Conservation (phyloP, 2,113 vertebrate species). For the Chloroceryle aenea region DNA sequence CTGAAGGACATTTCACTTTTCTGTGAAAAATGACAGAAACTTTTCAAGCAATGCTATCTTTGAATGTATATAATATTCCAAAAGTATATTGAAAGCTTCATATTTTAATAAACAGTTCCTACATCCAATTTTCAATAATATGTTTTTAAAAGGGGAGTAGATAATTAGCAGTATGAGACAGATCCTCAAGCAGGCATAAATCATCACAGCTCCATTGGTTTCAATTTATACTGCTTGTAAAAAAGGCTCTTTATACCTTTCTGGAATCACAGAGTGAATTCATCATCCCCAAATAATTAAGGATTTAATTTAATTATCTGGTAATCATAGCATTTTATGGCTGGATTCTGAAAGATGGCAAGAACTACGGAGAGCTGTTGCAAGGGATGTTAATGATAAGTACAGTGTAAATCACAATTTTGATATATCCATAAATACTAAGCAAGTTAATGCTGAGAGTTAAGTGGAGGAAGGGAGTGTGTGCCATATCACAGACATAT, state of each 20-base stretch:
- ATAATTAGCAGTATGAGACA: slow-evolving; percentile 63
- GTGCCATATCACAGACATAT: not conserved
- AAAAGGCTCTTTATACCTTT: slow-evolving; percentile 48
- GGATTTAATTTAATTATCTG: slow-evolving; percentile 55
- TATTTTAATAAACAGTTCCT: slow-evolving; percentile 43
- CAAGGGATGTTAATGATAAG: slow-evolving; percentile 33
- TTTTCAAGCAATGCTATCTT: not conserved
- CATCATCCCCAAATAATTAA: slow-evolving; percentile 69
- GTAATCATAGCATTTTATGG: slow-evolving; percentile 35
- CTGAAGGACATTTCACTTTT: not conserved
- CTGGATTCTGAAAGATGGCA: slow-evolving; percentile 30
- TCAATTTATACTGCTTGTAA: slow-evolving; percentile 33
- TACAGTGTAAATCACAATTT: slow-evolving; percentile 28
- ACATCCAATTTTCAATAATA: slow-evolving; percentile 41
- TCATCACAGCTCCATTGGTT: slow-evolving; percentile 41
- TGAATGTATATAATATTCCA: not conserved
- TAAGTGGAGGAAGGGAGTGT: slow-evolving; percentile 5
- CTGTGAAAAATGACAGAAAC: not conserved
- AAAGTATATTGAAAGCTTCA: slow-evolving; percentile 46
- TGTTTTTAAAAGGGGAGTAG: slow-evolving; percentile 44
- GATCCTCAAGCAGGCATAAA: slow-evolving; percentile 40
- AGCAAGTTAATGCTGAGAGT: slow-evolving; percentile 14
- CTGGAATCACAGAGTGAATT: slow-evolving; percentile 47
- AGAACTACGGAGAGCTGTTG: slow-evolving; percentile 18
- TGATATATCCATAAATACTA: not conserved